Evolutionary conservation across 2,888 invertebrate genomes (phyloP).

Genomic region (Cetonia aurata): DNA sequence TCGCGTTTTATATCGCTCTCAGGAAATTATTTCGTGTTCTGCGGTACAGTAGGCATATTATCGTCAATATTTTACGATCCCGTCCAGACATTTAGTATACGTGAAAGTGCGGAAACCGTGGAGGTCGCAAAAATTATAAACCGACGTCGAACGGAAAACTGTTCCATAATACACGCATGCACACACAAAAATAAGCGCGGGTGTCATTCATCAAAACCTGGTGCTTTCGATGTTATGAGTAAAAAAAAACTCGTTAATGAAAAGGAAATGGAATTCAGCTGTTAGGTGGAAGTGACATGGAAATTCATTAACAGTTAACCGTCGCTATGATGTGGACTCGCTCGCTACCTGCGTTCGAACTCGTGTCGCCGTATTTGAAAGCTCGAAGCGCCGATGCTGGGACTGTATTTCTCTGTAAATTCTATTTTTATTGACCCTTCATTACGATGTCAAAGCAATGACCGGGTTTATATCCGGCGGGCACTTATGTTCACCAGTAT

Average conservation of each 20-base stretch:
- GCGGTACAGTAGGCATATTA: no score
- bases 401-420: constrained; percentile 2
- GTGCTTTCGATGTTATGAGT: not conserved
- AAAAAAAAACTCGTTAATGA: constrained; percentile 36
- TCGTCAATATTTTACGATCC: no score
- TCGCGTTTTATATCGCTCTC: no score
- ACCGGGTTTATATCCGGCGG: constrained; percentile 6
- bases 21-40: no score
- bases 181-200: constrained; percentile 4
- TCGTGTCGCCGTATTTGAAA: not conserved
- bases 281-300: constrained; percentile 33
- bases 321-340: not conserved
- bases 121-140: constrained; percentile 26
- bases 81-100: no score
- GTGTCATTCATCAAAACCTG: constrained; percentile 30
- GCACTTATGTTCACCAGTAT: constrained; percentile 7
- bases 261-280: constrained; percentile 40
- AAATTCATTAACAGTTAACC: constrained; percentile 34
- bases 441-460: constrained; percentile 16
- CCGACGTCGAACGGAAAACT: constrained; percentile 7
- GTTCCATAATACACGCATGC: constrained; percentile 16
- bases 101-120: not conserved
- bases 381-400: not conserved
- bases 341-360: constrained; percentile 2
- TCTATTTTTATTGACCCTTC: constrained; percentile 5